Conservation (phyloP, 2,797 vertebrate genomes). For the Sebastolobus alascanus region DNA sequence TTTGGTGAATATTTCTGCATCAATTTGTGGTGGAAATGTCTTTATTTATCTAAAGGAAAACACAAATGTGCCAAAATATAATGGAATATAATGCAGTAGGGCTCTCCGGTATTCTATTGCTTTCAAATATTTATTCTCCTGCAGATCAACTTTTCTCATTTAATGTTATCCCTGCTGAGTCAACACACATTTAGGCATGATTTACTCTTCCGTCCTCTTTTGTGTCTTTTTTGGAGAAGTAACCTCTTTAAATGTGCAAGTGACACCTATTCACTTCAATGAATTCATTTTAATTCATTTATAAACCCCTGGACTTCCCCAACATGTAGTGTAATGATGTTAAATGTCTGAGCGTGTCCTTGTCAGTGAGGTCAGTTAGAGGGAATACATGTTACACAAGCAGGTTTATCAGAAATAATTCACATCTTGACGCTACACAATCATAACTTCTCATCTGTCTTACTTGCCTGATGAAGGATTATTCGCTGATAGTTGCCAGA, state of each 20-base stretch:
- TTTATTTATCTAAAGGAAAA: not conserved
- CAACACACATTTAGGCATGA: too few species aligned
- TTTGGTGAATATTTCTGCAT: not conserved
- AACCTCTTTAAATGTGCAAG: too few species aligned
- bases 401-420: constrained; percentile 2
- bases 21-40: not conserved
- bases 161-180: too few species aligned
- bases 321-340: not conserved
- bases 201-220: too few species aligned
- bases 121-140: not conserved
- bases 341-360: not conserved
- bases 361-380: not conserved
- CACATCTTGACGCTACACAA: not conserved
- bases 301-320: not conserved
- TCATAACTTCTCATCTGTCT: not conserved
- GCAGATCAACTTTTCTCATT: too few species aligned
- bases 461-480: not conserved
- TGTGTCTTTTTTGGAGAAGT: too few species aligned
- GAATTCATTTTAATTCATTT: too few species aligned
- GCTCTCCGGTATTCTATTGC: not conserved
- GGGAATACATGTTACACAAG: not conserved
- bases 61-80: not conserved
- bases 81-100: not conserved
- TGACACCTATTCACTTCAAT: too few species aligned
- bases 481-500: not conserved